These are phyloP conservation scores for Acronicta aceris DNA, from an alignment of 2,888 invertebrate species.

Conservation along the genomic window DNA sequence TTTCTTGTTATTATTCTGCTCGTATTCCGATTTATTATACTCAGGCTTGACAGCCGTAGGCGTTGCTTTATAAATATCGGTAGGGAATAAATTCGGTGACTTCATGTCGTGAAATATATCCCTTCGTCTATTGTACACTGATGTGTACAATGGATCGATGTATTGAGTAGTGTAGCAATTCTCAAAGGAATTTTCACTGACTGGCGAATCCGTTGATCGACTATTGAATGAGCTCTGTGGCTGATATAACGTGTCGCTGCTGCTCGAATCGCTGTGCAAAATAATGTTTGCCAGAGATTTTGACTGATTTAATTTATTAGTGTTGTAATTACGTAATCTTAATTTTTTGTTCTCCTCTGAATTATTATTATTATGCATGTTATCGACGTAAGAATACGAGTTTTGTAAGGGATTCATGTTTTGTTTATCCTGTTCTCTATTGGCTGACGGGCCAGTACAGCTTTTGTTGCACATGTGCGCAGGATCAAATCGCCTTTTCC, in stretches of 20 bases:
- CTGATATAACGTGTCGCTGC: conserved; percentile 85
- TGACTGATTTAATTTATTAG: conserved; percentile 83
- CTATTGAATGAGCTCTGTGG: conserved; percentile 83
- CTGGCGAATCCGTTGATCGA: conserved; percentile 83
- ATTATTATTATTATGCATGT: conserved; percentile 69
- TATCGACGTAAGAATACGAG: conserved; percentile 80
- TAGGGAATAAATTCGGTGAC: conserved; percentile 76
- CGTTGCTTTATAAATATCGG: conserved; percentile 87
- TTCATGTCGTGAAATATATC: conserved; percentile 85
- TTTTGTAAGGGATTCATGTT: conserved; percentile 76
- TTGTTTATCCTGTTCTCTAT: conserved; percentile 75
- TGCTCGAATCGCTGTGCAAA: conserved; percentile 84
- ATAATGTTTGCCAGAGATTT: conserved; percentile 86
- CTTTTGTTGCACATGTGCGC: conserved; percentile 84
- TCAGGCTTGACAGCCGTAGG: conserved; percentile 85
- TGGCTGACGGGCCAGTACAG: conserved; percentile 69
- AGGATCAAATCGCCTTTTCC: conserved; percentile 83
- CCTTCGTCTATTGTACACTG: conserved; percentile 81
- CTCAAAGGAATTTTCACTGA: conserved; percentile 84
- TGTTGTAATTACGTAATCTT: conserved; percentile 79
- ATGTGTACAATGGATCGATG: conserved; percentile 84
- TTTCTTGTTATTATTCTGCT: conserved; percentile 79
- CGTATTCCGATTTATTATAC: conserved; percentile 72
- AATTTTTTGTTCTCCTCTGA: conserved; percentile 80
- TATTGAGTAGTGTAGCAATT: conserved; percentile 84